Base-by-base conservation (phyloP, 2,797 vertebrate genomes). In the Masticophis lateralis region DNA sequence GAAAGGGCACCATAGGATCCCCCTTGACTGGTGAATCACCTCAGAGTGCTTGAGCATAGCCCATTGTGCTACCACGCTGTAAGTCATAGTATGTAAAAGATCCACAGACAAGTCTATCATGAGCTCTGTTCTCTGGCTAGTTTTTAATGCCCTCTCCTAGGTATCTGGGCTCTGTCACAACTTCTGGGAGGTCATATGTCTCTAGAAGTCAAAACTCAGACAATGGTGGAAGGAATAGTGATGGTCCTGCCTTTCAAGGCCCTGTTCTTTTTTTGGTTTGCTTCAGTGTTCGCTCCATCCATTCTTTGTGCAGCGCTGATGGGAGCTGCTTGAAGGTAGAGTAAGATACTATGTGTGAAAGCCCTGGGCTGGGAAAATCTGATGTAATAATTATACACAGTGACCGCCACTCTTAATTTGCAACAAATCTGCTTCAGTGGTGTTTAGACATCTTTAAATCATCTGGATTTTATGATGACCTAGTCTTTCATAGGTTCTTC, bases 341-440 rank as follows among this genome's bases (percentile, higher is more conserved):
- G n/a, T 43, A 79, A 43, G 8, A 79, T 43, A 43, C 32, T 16
- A 43, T 43, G 69, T 43, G 69, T 43, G 69, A 79, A 79, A 37
- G 37, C 37, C 8, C 74, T 79, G 20, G 74, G 18, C 37, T 43
- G 74, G 37, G 20, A 47, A 83, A 47, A 47, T 22, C 37, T 93
- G 94, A 95, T 59, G 11, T 13, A 89, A 94, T 87, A 93, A 88
- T 89, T 93, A 87, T 91, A 37, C 87, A 90, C 94, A 89, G 51
- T 86, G 94, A 55, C 94, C 91, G 2, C 16, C 4, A 7, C 28
- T 10, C 11, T 37, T 88, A 57, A 43, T 83, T 83, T 47, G 9
- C 37, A 83, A 83, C 74, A 25, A 47, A 47, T 47, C 74, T 83
- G 37, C 20, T 83, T 47, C 37, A 47, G 8, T 79, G 18, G 20